phyloP scores from a whole-genome alignment of 2,797 vertebrate genomes.

The Poeciliopsis gracilis region DNA sequence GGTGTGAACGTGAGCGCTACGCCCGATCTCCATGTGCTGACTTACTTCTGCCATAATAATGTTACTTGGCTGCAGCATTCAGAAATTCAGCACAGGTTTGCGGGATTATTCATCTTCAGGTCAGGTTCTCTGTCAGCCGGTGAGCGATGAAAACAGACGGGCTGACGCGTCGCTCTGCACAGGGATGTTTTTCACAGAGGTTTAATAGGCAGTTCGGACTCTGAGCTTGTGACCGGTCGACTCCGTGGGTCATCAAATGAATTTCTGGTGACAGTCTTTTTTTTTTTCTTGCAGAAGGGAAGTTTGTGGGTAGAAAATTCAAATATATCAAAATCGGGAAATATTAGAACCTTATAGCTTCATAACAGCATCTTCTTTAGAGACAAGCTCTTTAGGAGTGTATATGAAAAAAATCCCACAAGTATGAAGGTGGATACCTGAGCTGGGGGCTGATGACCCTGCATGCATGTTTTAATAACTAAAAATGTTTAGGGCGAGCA shows the following conservation, averaged over 20 bases:
- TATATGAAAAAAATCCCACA: neutral
- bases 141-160: constrained; percentile 12
- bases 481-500: constrained; percentile 20
- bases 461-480: constrained; percentile 48
- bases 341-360: neutral
- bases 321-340: constrained; percentile 14
- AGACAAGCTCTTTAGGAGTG: neutral
- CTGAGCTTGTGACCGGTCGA: constrained; percentile 16
- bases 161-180: constrained; percentile 13
- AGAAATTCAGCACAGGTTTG: neutral
- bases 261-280: constrained; percentile 15
- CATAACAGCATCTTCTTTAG: neutral
- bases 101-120: constrained; percentile 11
- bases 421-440: neutral
- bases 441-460: constrained; percentile 24
- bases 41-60: neutral
- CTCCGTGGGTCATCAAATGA: constrained; percentile 12
- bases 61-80: neutral
- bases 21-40: neutral
- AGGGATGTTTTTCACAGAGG: constrained; percentile 13
- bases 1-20: neutral
- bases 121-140: neutral
- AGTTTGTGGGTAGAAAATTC: neutral
- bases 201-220: constrained; percentile 37
- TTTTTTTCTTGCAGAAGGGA: neutral